Conservation (phyloP, 1,140 invertebrate species). For the Diabrotica virgifera region DNA sequence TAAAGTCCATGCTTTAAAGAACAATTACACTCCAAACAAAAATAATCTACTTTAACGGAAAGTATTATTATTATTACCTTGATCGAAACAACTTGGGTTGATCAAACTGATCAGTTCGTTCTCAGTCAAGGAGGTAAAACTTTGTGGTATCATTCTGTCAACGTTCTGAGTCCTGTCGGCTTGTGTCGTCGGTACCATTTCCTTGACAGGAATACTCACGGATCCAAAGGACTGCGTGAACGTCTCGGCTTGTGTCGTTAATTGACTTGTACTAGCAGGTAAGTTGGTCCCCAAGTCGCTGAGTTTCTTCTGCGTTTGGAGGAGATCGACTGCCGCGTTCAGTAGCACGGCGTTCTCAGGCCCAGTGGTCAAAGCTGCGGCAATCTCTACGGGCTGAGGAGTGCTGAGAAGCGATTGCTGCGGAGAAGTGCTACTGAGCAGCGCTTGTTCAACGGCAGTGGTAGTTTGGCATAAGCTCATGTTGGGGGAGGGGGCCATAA, state of each 20-base stretch:
- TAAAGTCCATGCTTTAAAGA: not conserved
- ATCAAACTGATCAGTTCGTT: constrained; percentile 82
- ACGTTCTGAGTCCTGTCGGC: constrained; percentile 35
- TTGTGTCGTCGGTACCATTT: constrained; percentile 22
- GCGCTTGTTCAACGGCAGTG: constrained; percentile 18
- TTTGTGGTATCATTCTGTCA: constrained; percentile 60
- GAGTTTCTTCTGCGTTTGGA: constrained; percentile 45
- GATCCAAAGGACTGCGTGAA: constrained; percentile 14
- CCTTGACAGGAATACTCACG: constrained; percentile 32
- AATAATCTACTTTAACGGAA: constrained; percentile 13
- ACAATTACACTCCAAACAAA: not conserved
- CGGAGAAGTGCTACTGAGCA: constrained; percentile 24
- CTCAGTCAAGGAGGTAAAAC: constrained; percentile 77
- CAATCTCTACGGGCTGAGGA: constrained; percentile 45
- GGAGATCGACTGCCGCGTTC: constrained; percentile 62
- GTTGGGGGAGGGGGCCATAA: constrained; percentile 38
- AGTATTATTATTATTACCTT: constrained; percentile 54
- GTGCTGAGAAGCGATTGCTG: constrained; percentile 25
- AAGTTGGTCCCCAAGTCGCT: constrained; percentile 27
- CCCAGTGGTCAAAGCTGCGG: constrained; percentile 54
- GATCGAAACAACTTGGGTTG: constrained; percentile 81
- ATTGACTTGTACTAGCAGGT: constrained; percentile 10
- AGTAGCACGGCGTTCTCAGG: constrained; percentile 64
- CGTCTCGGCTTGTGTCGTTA: not conserved
- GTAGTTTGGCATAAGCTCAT: constrained; percentile 28